Conservation (phyloP, 2,888 invertebrate genomes). For the Hymenopus coronatus region DNA sequence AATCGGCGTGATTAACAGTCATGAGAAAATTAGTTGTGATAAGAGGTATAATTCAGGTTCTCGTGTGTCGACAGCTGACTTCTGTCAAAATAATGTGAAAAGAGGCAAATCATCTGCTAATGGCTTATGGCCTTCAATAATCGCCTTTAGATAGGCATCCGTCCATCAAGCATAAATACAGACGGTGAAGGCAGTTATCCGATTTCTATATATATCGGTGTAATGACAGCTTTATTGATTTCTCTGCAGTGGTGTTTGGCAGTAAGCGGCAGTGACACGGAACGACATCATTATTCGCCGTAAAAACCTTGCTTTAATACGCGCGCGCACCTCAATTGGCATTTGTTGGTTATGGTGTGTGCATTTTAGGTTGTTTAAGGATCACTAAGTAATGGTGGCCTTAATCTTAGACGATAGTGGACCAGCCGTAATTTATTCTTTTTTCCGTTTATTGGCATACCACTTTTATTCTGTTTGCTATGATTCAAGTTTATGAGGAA, state of each 20-base stretch:
- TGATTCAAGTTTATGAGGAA: no score
- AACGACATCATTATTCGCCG: not conserved
- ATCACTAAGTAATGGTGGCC: no score
- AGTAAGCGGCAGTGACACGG: not conserved
- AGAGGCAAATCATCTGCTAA: not conserved
- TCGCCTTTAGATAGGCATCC: not conserved
- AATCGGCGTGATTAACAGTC: not conserved
- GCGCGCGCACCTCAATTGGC: no score
- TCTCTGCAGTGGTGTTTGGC: not conserved
- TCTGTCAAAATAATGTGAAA: not conserved
- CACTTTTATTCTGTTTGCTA: no score
- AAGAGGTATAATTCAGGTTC: not conserved
- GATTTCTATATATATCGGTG: not conserved
- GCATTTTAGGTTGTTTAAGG: no score
- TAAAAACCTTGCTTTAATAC: not conserved
- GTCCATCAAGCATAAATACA: not conserved
- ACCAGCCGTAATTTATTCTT: no score
- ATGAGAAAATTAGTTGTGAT: not conserved
- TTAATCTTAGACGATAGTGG: no score
- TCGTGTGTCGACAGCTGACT: not conserved
- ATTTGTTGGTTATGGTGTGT: no score
- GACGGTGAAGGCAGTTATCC: not conserved
- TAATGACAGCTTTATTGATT: not conserved
- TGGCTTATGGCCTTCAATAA: not conserved
- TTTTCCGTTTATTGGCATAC: no score